Evolutionary conservation across 2,113 vertebrate species (phyloP).

Genomic region (Struthidea cinerea): DNA sequence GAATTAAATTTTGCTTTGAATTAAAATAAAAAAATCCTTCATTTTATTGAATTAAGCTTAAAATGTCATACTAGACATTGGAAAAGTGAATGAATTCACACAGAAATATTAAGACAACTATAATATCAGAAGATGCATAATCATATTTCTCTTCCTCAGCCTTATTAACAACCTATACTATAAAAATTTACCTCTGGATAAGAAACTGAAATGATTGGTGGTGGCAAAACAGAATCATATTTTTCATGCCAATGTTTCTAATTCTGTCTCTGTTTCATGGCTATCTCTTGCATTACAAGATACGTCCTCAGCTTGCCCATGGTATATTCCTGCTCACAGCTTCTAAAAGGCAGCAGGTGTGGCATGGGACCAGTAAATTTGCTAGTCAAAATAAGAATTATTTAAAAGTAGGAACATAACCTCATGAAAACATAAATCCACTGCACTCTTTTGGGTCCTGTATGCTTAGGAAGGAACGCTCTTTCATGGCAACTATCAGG

Average conservation of each 20-base stretch:
- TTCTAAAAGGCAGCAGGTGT: neutral
- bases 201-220: neutral
- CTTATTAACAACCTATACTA: neutral
- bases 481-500: neutral
- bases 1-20: constrained; percentile 8
- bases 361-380: neutral
- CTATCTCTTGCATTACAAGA: neutral
- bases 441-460: neutral
- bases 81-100: neutral
- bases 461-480: neutral
- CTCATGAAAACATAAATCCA: neutral
- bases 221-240: neutral
- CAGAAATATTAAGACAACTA: neutral
- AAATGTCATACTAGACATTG: neutral
- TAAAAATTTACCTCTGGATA: neutral
- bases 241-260: neutral
- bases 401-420: neutral
- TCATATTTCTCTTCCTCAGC: neutral
- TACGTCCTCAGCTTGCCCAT: neutral
- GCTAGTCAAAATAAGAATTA: neutral
- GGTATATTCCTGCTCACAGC: neutral
- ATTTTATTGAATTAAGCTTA: neutral
- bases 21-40: neutral
- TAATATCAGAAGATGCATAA: neutral
- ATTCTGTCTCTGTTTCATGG: neutral